These are phyloP conservation scores for Dipodomys spectabilis DNA, from an alignment of 2,113 vertebrate genomes.

Conservation along the genomic window DNA sequence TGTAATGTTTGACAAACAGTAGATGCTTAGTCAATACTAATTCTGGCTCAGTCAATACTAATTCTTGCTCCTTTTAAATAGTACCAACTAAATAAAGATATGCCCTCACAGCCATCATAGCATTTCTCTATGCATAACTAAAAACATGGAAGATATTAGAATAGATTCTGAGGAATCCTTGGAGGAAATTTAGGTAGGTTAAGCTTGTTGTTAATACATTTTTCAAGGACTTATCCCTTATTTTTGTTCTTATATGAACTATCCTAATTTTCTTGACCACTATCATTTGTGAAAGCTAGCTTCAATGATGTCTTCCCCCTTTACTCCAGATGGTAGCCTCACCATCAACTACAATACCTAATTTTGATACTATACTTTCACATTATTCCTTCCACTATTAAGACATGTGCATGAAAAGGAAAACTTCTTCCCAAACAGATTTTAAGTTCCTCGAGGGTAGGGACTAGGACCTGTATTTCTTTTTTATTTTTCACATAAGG, in stretches of 20 bases:
- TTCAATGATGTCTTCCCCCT: neutral
- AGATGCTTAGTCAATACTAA: slow-evolving; percentile 22
- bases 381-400: slow-evolving; percentile 50
- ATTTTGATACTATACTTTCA: slow-evolving; percentile 9
- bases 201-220: neutral
- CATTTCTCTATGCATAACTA: slow-evolving; percentile 19
- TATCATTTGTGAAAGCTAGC: slow-evolving; percentile 25
- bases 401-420: neutral
- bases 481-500: slow-evolving; percentile 32
- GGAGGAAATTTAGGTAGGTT: neutral
- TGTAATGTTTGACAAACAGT: slow-evolving; percentile 27
- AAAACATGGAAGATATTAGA: neutral
- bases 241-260: slow-evolving; percentile 50
- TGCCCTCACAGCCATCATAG: neutral
- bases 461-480: slow-evolving; percentile 3
- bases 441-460: slow-evolving; percentile 35
- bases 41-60: slow-evolving; percentile 42
- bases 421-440: slow-evolving; percentile 19
- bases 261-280: slow-evolving; percentile 21
- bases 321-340: neutral
- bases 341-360: neutral
- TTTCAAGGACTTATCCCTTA: neutral
- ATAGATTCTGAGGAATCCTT: slow-evolving; percentile 16
- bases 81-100: slow-evolving; percentile 22
- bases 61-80: slow-evolving; percentile 49